Conservation (phyloP, 2,113 vertebrate genomes). For the Pipa parva region DNA sequence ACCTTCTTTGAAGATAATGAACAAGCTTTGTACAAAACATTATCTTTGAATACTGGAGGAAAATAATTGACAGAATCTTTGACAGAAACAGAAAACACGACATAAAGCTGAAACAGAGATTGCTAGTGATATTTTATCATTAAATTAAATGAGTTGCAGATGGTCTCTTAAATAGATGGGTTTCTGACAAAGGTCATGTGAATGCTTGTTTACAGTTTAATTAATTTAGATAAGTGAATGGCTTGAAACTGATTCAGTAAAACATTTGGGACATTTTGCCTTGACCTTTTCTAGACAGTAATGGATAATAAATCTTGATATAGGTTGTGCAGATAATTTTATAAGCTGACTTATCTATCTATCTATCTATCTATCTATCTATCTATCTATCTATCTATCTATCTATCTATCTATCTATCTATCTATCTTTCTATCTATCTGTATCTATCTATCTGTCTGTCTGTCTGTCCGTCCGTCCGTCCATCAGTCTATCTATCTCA, state of each 20-base stretch:
- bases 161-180: not conserved
- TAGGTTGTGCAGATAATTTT: no score
- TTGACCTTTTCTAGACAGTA: slow-evolving; percentile 19
- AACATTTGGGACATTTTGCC: not conserved
- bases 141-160: not conserved
- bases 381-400: not conserved
- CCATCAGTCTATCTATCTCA: no score
- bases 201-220: slow-evolving; percentile 23
- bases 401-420: not conserved
- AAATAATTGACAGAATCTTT: no score
- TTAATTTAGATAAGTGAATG: slow-evolving; percentile 10
- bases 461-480: no score
- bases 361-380: not conserved
- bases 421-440: not conserved
- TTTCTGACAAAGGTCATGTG: slow-evolving; percentile 14
- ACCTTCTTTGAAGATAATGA: no score
- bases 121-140: slow-evolving; percentile 1
- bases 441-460: not conserved
- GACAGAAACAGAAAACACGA: no score
- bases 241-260: not conserved
- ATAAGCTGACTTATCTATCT: not conserved
- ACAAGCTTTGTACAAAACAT: no score
- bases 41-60: no score
- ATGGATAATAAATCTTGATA: slow-evolving; percentile 12
- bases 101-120: no score